These are phyloP conservation scores for Mormyrus hasselquistii DNA, from an alignment of 2,797 vertebrate species.

Conservation along the genomic window DNA sequence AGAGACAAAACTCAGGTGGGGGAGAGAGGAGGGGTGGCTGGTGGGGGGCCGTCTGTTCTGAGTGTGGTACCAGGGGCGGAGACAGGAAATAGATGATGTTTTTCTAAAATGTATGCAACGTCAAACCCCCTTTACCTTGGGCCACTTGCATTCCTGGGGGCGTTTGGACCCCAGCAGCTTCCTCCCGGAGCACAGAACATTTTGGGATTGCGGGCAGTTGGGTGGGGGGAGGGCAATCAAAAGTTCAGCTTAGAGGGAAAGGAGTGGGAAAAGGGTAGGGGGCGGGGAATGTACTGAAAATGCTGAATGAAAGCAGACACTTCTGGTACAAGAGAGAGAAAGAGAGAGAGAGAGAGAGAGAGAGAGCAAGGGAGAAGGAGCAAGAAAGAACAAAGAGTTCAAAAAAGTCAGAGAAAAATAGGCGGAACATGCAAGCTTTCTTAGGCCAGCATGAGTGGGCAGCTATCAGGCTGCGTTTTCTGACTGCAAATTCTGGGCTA, in stretches of 20 bases:
- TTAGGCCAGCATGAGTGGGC: not conserved
- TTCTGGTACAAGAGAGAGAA: not conserved
- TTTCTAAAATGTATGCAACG: not conserved
- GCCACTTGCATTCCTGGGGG: not conserved
- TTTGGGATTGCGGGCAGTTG: not conserved
- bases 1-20: not conserved
- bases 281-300: slow-evolving; percentile 31
- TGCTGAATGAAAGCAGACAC: not conserved
- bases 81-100: slow-evolving; percentile 15
- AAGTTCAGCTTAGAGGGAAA: slow-evolving; percentile 35
- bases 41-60: not conserved
- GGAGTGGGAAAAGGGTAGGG: slow-evolving; percentile 38
- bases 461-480: not conserved
- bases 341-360: not conserved
- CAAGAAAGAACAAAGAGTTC: slow-evolving; percentile 23
- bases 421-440: not conserved
- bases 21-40: not conserved
- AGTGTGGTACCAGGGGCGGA: not conserved
- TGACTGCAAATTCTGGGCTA: not conserved
- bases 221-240: not conserved
- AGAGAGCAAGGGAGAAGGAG: not conserved
- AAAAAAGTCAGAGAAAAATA: not conserved
- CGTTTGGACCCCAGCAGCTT: not conserved
- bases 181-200: not conserved
- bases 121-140: not conserved